Evolutionary conservation across 2,888 invertebrate species (phyloP).

Genomic region (Pammene fasciana): DNA sequence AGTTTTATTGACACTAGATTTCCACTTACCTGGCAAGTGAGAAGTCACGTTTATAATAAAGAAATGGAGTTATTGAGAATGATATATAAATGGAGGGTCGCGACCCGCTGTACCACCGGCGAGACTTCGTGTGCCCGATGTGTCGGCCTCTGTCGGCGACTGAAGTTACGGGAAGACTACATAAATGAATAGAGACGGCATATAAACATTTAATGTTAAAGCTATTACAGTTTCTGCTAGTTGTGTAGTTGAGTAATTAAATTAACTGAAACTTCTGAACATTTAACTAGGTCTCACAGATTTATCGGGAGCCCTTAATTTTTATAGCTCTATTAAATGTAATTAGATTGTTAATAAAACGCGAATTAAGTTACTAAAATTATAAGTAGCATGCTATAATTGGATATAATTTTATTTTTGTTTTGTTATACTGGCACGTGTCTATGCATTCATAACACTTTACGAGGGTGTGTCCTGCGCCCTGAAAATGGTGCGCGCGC

Average conservation of each 20-base stretch:
- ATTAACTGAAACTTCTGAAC: neutral
- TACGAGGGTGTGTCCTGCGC: constrained; percentile 74
- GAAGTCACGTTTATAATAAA: constrained; percentile 25
- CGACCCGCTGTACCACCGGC: constrained; percentile 73
- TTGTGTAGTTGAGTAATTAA: neutral
- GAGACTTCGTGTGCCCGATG: constrained; percentile 74
- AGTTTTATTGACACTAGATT: constrained; percentile 43
- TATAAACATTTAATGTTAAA: constrained; percentile 1
- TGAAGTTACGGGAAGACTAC: constrained; percentile 62
- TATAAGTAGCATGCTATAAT: neutral
- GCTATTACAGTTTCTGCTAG: neutral
- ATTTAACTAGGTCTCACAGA: neutral
- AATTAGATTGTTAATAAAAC: neutral
- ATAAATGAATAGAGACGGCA: constrained; percentile 61
- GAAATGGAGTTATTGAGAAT: constrained; percentile 37
- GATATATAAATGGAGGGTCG: constrained; percentile 54
- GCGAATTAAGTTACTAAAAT: neutral
- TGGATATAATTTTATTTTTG: constrained; percentile 1
- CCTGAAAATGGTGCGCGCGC: constrained; percentile 78
- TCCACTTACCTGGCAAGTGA: constrained; percentile 50
- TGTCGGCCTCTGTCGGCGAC: constrained; percentile 73
- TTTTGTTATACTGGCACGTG: constrained; percentile 42
- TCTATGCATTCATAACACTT: constrained; percentile 71
- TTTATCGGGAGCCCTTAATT: neutral
- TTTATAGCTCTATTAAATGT: neutral